Percentiles rank a stretch among this genome's conserved stretches.
phyloP scores from a whole-genome alignment of 1,140 invertebrate species.

The Holcopasites calliopsidis region DNA sequence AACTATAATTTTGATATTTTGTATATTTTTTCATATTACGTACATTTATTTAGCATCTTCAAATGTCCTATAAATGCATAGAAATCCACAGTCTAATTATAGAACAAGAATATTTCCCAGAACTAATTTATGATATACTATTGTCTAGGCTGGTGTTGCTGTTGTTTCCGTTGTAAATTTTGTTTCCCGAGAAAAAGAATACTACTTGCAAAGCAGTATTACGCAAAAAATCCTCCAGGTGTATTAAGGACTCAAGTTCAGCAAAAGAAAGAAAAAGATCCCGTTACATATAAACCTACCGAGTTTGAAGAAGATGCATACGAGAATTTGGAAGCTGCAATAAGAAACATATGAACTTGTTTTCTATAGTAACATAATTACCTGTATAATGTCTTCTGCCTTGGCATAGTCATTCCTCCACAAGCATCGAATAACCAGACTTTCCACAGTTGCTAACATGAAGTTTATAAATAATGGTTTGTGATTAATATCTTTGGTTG shows the following conservation, averaged over 20 bases:
- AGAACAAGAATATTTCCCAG: neutral
- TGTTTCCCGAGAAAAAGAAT: slow-evolving; percentile 69
- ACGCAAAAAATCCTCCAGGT: slow-evolving; percentile 67
- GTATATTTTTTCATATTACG: too few species aligned
- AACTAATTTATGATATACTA: neutral
- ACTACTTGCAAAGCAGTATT: slow-evolving; percentile 65
- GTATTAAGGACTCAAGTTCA: slow-evolving; percentile 36
- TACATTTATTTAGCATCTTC: too few species aligned
- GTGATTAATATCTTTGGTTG: slow-evolving; percentile 30
- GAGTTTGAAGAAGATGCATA: slow-evolving; percentile 64
- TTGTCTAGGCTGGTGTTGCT: slow-evolving; percentile 73
- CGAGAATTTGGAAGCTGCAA: slow-evolving; percentile 60
- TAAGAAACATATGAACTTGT: slow-evolving; percentile 66
- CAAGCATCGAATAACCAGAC: slow-evolving; percentile 69
- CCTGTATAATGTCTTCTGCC: slow-evolving; percentile 70
- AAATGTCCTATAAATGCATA: too few species aligned
- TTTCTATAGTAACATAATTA: slow-evolving; percentile 41
- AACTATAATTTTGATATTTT: too few species aligned
- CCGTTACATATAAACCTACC: slow-evolving; percentile 63
- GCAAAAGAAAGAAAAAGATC: slow-evolving; percentile 17
- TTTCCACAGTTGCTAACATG: slow-evolving; percentile 71
- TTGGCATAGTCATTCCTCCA: slow-evolving; percentile 70
- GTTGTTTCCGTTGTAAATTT: slow-evolving; percentile 68
- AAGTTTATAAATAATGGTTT: slow-evolving; percentile 67
- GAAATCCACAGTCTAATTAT: too few species aligned